Conservation (phyloP, 92 coral and sea anemone genomes). For the Montipora capitata region DNA sequence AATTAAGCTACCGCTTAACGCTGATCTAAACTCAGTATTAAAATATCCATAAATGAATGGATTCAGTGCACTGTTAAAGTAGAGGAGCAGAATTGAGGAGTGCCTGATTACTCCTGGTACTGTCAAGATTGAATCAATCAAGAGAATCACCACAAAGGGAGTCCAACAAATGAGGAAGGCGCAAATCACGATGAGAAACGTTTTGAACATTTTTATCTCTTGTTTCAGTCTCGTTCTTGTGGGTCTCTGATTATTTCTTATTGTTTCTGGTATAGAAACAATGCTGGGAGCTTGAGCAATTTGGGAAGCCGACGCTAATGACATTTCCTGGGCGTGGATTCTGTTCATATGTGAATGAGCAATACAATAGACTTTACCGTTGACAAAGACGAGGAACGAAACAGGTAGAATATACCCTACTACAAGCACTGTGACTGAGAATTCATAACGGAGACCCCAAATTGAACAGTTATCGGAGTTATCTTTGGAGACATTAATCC, state of each 20-base stretch:
- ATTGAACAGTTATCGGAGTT: slow-evolving; percentile 54
- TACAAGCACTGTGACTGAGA: slow-evolving; percentile 20
- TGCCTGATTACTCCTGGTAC: slow-evolving; percentile 52
- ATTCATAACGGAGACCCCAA: slow-evolving; percentile 63
- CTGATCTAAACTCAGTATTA: slow-evolving; percentile 76
- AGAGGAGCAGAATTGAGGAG: slow-evolving; percentile 65
- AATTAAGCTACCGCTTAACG: slow-evolving; percentile 44
- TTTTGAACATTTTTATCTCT: slow-evolving; percentile 80
- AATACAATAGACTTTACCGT: slow-evolving; percentile 68
- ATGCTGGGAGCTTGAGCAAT: background rate
- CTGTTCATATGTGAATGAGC: slow-evolving; percentile 72
- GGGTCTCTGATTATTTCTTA: background rate
- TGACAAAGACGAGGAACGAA: slow-evolving; percentile 75
- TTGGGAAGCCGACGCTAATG: slow-evolving; percentile 9
- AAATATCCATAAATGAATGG: slow-evolving; percentile 78
- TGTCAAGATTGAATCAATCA: slow-evolving; percentile 52
- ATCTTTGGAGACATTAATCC: slow-evolving; percentile 30
- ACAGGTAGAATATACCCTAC: slow-evolving; percentile 59
- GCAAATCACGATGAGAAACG: slow-evolving; percentile 80
- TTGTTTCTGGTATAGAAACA: background rate
- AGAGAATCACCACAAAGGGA: slow-evolving; percentile 73
- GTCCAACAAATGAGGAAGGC: slow-evolving; percentile 79
- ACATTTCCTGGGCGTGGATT: slow-evolving; percentile 58
- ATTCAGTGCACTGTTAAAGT: slow-evolving; percentile 87
- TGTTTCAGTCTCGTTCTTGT: slow-evolving; percentile 32